A percentile compares a stretch with the other conserved stretches of the same genome.
Evolutionary conservation across 2,888 invertebrate species (phyloP).

Genomic region (Salpingus planirostris): DNA sequence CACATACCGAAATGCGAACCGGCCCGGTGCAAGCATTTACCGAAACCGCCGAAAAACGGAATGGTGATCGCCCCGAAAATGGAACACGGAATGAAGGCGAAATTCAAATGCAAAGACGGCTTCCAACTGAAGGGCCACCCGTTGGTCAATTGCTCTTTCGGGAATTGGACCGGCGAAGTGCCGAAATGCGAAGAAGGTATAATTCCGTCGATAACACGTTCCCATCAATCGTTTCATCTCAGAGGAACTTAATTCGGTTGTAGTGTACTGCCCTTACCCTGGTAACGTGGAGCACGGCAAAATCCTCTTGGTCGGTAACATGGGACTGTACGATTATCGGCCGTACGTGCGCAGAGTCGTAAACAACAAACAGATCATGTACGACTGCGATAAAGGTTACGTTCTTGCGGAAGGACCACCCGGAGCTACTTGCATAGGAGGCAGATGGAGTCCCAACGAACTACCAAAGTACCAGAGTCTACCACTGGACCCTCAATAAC

Average conservation of each 20-base stretch:
- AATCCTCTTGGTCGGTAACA: conserved; percentile 85
- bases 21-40: conserved; percentile 52
- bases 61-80: conserved; percentile 96
- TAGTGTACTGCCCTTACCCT: conserved; percentile 87
- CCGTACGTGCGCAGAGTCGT: conserved; percentile 85
- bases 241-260: too few species aligned
- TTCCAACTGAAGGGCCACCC: conserved; percentile 64
- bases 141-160: conserved; percentile 83
- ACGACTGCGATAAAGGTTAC: conserved; percentile 89
- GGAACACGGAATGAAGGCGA: conserved; percentile 92
- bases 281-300: conserved; percentile 84
- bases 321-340: conserved; percentile 92
- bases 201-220: too few species aligned
- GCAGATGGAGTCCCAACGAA: conserved; percentile 85
- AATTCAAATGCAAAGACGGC: conserved; percentile 90
- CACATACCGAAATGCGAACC: conserved; percentile 79
- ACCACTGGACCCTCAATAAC: background rate
- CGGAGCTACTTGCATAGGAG: conserved; percentile 91
- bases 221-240: too few species aligned
- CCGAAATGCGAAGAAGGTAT: conserved; percentile 79
- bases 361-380: conserved; percentile 92
- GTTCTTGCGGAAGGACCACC: conserved; percentile 80
- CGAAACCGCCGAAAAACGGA: conserved; percentile 72
- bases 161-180: conserved; percentile 86
- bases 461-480: conserved; percentile 58